Evolutionary conservation across 1,140 invertebrate species (phyloP).

Genomic region (Nixonia krombeini): DNA sequence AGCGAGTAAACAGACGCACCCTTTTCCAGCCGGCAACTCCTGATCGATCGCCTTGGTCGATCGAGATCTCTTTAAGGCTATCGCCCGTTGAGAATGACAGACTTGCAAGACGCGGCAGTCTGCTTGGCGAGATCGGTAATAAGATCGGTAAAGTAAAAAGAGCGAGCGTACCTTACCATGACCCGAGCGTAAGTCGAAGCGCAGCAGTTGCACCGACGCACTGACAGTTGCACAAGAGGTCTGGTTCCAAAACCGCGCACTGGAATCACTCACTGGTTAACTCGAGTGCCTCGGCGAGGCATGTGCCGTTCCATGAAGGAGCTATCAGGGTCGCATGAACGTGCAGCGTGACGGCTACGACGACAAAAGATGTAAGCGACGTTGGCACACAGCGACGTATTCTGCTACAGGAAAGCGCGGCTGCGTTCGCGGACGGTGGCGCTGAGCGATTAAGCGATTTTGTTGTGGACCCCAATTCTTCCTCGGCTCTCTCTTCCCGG

Average conservation of each 20-base stretch:
- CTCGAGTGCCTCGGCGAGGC: conserved; percentile 12
- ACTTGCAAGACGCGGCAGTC: too few species aligned
- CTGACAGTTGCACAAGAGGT: conserved; percentile 21
- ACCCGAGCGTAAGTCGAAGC: conserved; percentile 35
- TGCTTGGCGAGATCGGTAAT: too few species aligned
- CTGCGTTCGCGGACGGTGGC: conserved; percentile 66
- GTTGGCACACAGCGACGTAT: conserved; percentile 34
- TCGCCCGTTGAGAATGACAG: too few species aligned
- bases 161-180: conserved; percentile 63
- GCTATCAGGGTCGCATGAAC: conserved; percentile 42
- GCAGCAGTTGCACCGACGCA: conserved; percentile 20
- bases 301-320: conserved; percentile 48
- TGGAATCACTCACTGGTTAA: conserved; percentile 24
- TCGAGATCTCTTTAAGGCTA: too few species aligned
- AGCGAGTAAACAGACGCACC: too few species aligned
- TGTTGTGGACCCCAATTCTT: conserved; percentile 72
- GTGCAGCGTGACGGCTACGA: too few species aligned
- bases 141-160: too few species aligned
- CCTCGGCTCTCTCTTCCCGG: conserved; percentile 60
- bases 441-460: conserved; percentile 74
- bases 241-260: too few species aligned
- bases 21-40: too few species aligned
- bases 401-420: conserved; percentile 43
- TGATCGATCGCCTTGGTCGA: too few species aligned
- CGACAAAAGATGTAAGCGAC: not conserved